phyloP scores from a whole-genome alignment of 2,797 vertebrate genomes.

The Amniataba percoides region DNA sequence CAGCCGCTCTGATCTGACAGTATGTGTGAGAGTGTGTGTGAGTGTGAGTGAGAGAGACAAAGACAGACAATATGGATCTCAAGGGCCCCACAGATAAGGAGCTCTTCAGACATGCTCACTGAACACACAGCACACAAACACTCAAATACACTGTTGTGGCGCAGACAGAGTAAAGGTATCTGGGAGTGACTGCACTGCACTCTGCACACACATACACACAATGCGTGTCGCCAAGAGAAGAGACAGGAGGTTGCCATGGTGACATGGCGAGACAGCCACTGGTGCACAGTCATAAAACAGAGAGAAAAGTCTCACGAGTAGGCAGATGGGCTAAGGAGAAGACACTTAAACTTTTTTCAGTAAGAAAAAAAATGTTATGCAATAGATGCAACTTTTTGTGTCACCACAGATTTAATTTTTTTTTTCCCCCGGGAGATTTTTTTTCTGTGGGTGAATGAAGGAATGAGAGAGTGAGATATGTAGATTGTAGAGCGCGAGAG shows the following conservation, averaged over 20 bases:
- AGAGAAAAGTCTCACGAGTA: slow-evolving; percentile 69
- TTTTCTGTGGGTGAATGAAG: background rate
- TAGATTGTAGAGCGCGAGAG: slow-evolving; percentile 19
- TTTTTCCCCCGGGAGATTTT: slow-evolving; percentile 21
- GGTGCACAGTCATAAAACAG: slow-evolving; percentile 77
- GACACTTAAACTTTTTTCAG: slow-evolving; percentile 23
- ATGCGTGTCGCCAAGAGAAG: slow-evolving; percentile 47
- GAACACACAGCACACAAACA: slow-evolving; percentile 57
- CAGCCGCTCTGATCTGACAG: slow-evolving; percentile 46
- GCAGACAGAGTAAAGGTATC: slow-evolving; percentile 59
- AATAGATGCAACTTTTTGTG: slow-evolving; percentile 28
- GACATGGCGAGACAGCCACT: slow-evolving; percentile 61
- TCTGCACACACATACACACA: slow-evolving; percentile 31
- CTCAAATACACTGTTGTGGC: slow-evolving; percentile 38
- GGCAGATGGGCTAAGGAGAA: slow-evolving; percentile 50
- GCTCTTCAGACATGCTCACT: slow-evolving; percentile 56
- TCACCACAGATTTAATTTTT: slow-evolving; percentile 33
- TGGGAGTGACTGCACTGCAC: slow-evolving; percentile 53
- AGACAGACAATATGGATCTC: slow-evolving; percentile 53
- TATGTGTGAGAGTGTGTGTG: slow-evolving; percentile 29
- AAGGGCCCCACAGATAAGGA: slow-evolving; percentile 50
- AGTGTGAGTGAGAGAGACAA: slow-evolving; percentile 21
- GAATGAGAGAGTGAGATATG: slow-evolving; percentile 19
- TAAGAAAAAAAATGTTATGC: slow-evolving; percentile 13
- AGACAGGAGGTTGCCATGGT: slow-evolving; percentile 72